Conservation (phyloP, 2,113 vertebrate species). For the Vidua chalybeata region DNA sequence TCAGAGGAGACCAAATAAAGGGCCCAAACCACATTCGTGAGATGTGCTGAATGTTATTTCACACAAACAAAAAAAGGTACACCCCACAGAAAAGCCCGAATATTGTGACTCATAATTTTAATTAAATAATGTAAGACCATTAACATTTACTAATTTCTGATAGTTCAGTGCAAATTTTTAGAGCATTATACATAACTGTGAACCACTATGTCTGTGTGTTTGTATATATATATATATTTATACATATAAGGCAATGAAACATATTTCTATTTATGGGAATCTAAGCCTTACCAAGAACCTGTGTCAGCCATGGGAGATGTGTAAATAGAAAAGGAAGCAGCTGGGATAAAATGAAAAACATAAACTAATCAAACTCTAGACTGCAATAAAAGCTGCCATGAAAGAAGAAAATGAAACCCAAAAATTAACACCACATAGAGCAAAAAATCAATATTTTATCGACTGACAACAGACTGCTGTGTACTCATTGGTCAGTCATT, state of each 20-base stretch:
- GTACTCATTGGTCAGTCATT: not conserved
- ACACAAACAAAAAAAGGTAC: not conserved
- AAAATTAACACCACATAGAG: not conserved
- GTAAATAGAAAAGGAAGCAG: not conserved
- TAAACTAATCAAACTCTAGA: not conserved
- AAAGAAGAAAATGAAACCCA: not conserved
- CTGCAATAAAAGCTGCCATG: not conserved
- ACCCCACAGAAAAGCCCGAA: not conserved
- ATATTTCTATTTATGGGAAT: slow-evolving; percentile 26
- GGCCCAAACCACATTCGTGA: not conserved
- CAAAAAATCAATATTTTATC: slow-evolving; percentile 37
- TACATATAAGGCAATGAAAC: not conserved
- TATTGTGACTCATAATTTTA: not conserved
- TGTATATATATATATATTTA: not conserved
- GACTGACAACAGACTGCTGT: not conserved
- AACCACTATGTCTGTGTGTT: not conserved
- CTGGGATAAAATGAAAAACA: not conserved
- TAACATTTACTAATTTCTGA: not conserved
- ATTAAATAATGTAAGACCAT: not conserved
- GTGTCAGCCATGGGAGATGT: not conserved
- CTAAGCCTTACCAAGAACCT: not conserved
- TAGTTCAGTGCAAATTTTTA: not conserved
- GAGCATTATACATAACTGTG: not conserved
- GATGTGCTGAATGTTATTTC: not conserved
- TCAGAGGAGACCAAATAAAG: not conserved